Conservation (phyloP, 2,888 invertebrate species). For the Miltochrista miniata region DNA sequence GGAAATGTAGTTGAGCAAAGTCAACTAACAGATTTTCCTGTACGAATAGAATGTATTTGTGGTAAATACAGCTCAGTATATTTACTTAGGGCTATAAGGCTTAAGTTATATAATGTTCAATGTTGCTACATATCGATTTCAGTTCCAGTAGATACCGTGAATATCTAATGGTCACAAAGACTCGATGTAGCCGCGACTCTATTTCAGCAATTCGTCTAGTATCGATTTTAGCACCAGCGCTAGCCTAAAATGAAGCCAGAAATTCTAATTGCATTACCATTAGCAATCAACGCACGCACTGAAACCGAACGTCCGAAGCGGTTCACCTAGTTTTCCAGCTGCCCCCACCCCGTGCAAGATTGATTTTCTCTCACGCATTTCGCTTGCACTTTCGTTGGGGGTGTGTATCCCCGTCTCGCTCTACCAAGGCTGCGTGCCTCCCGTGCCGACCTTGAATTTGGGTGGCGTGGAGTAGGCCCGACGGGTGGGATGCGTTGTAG, state of each 20-base stretch:
- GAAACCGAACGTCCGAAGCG: conserved; percentile 55
- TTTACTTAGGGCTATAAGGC: too few species aligned
- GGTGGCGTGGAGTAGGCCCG: conserved; percentile 47
- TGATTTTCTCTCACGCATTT: conserved; percentile 80
- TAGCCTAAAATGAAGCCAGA: conserved; percentile 21
- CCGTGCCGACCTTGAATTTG: conserved; percentile 79
- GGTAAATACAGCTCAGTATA: too few species aligned
- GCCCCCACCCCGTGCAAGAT: conserved; percentile 76
- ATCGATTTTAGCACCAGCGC: conserved; percentile 13
- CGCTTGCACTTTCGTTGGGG: conserved; percentile 76
- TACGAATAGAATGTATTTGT: too few species aligned
- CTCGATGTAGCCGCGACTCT: not conserved
- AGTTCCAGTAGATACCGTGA: too few species aligned
- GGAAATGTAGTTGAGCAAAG: too few species aligned
- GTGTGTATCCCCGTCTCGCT: conserved; percentile 61
- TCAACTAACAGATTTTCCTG: too few species aligned
- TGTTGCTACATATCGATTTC: too few species aligned
- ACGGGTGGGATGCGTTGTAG: conserved; percentile 43
- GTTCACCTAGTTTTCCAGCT: conserved; percentile 79
- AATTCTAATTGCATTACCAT: conserved; percentile 47
- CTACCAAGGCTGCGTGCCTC: conserved; percentile 51
- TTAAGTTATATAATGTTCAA: too few species aligned
- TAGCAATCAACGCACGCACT: conserved; percentile 49
- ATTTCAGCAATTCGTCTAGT: conserved; percentile 9
- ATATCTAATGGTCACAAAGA: too few species aligned